Evolutionary conservation across 1,140 invertebrate species (phyloP), one percentile per base, ranked within the genome.

Genomic region (Eriosoma lanigerum): DNA sequence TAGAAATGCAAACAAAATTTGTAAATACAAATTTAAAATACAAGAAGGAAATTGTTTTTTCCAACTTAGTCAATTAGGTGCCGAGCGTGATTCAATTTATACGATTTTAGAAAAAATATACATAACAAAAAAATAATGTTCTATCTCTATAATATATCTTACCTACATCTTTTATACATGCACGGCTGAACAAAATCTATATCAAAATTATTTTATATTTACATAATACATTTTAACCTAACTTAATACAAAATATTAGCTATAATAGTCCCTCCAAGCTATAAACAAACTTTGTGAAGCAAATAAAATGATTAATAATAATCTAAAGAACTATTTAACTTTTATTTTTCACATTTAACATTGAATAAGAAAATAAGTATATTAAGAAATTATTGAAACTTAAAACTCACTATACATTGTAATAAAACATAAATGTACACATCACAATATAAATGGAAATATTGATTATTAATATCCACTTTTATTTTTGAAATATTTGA

Each of bases 1-100:
- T 29, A 52, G 17, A 72, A 72, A 52, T 46, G 46, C 10, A 19
- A 29, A n/a, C 17, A 52, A 72, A 50, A 52, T 52, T 4, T 15
- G 48, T 72, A 72, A 52, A 19, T 29, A 50, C 52, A 73, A 73
- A n/a, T n/a, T n/a, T n/a, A 70, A 26, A 48, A 24, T 5, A 32
- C 29, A 52, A 21, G 52, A 73, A 54, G 50, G 70, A 73, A 73
- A 73, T 73, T 54, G 26, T n/a, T 73, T 73, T 73, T 56, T 26
- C 13, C 13, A 19, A 32, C 50, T 32, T 29, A 26, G 3, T 26
- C 9, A 62, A 64, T 64, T 64, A 64, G 5, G 52, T 46, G 15
- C n/a, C 21, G 38, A 68, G 13, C 38, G 66, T 68, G 66, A 68
- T 68, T 68, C 66, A 15, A 68, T 24, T 26, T 48, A 68, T 4